Evolutionary conservation across 2,888 invertebrate genomes (phyloP).

Genomic region (Lasioglossum marginatum): DNA sequence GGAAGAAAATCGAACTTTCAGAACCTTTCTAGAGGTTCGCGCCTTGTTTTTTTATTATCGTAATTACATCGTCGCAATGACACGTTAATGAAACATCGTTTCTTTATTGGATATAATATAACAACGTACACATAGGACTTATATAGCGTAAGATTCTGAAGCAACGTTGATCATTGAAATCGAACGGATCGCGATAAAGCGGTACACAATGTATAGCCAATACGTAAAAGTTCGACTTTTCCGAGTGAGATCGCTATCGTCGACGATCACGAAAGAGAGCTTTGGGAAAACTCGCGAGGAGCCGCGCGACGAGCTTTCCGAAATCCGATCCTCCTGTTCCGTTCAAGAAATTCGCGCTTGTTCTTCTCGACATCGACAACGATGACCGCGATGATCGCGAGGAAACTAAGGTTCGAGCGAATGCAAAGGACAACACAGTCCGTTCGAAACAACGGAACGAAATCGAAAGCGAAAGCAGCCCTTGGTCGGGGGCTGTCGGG

Average conservation of each 20-base stretch:
- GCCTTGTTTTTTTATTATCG: background rate
- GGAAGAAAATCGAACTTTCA: slow-evolving; percentile 10
- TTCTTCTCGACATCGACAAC: background rate
- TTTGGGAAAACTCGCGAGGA: background rate
- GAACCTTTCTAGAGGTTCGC: background rate
- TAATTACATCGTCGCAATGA: slow-evolving; percentile 28
- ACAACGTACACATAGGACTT: slow-evolving; percentile 38
- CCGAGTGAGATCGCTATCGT: background rate
- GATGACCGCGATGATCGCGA: slow-evolving; percentile 1
- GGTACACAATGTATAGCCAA: background rate
- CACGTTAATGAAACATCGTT: slow-evolving; percentile 38
- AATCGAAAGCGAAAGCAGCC: background rate
- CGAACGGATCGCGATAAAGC: slow-evolving; percentile 21
- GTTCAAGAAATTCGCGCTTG: background rate
- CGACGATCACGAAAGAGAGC: slow-evolving; percentile 13
- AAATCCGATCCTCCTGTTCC: slow-evolving; percentile 6
- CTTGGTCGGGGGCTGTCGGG: background rate
- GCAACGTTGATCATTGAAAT: slow-evolving; percentile 13
- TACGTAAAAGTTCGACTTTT: slow-evolving; percentile 10
- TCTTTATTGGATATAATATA: slow-evolving; percentile 34
- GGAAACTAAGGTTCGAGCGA: background rate
- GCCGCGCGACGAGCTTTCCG: background rate
- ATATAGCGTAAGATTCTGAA: slow-evolving; percentile 30
- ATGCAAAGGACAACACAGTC: slow-evolving; percentile 1
- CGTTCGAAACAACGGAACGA: background rate